These are phyloP conservation scores for Netelia virgata DNA, from an alignment of 2,888 invertebrate species.

Conservation along the genomic window DNA sequence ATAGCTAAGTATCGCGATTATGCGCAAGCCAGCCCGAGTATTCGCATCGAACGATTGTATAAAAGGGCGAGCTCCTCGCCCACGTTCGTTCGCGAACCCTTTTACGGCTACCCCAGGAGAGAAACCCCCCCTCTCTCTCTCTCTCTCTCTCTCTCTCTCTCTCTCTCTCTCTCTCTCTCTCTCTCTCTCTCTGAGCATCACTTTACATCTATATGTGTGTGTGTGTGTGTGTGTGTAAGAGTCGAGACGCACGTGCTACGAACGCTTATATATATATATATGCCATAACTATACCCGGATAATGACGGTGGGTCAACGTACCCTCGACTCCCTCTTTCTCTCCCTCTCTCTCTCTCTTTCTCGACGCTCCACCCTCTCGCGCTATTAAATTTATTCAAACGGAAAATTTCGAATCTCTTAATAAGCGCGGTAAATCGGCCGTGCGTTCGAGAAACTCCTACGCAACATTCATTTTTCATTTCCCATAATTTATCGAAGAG, in stretches of 20 bases:
- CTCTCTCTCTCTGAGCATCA: neutral
- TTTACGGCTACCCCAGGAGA: constrained; percentile 57
- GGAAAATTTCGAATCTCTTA: constrained; percentile 60
- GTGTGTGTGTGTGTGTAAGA: constrained; percentile 18
- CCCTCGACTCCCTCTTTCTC: constrained; percentile 25
- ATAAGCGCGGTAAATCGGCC: constrained; percentile 35
- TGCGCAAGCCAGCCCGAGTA: constrained; percentile 1
- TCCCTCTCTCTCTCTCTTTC: neutral
- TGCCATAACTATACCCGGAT: constrained; percentile 39
- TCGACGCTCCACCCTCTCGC: constrained; percentile 61
- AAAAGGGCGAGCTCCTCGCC: constrained; percentile 56
- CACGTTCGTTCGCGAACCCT: constrained; percentile 61
- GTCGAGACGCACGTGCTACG: constrained; percentile 40
- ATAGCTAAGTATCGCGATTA: constrained; percentile 16
- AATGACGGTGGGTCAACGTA: constrained; percentile 60
- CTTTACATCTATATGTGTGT: constrained; percentile 10
- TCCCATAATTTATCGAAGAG: neutral
- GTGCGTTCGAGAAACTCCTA: constrained; percentile 32
- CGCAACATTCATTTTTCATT: neutral
- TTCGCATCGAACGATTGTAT: constrained; percentile 45
- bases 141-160: too few relatives aligned
- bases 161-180: constrained; percentile 4
- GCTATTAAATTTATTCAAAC: constrained; percentile 68
- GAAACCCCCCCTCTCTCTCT: too few relatives aligned
- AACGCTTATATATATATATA: constrained; percentile 23